A percentile compares a stretch with the other conserved stretches of the same genome.
Evolutionary conservation across 2,888 invertebrate species (phyloP).

Genomic region (Synergus laeviventris): DNA sequence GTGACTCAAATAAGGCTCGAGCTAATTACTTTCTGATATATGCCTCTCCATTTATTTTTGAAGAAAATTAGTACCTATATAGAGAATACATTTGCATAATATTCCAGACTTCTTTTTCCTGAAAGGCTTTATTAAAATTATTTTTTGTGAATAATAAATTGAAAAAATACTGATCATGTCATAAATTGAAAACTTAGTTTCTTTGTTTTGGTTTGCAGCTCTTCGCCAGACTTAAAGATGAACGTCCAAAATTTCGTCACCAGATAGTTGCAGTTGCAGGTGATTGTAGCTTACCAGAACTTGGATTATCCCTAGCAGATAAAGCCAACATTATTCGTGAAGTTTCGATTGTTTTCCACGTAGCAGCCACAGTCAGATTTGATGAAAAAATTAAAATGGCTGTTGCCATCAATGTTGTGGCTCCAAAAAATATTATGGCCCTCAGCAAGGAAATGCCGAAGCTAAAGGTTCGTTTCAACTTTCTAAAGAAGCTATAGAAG

Average conservation of each 20-base stretch:
- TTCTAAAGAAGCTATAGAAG: slow-evolving; percentile 22
- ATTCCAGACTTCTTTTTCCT: background rate
- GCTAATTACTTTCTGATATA: slow-evolving; percentile 16
- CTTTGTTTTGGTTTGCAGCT: slow-evolving; percentile 72
- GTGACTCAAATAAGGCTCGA: slow-evolving; percentile 35
- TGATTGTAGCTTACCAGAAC: slow-evolving; percentile 80
- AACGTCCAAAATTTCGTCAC: slow-evolving; percentile 81
- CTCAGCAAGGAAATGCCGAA: slow-evolving; percentile 82
- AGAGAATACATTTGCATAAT: background rate
- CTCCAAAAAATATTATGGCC: slow-evolving; percentile 81
- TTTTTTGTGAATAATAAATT: background rate
- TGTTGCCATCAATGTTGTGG: slow-evolving; percentile 85
- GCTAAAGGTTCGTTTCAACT: slow-evolving; percentile 77
- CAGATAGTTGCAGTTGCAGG: slow-evolving; percentile 79
- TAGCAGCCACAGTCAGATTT: slow-evolving; percentile 81
- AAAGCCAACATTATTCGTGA: slow-evolving; percentile 77
- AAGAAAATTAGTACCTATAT: background rate
- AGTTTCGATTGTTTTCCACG: slow-evolving; percentile 79
- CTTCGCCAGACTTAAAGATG: slow-evolving; percentile 78
- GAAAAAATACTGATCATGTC: background rate
- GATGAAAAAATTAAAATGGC: slow-evolving; percentile 86
- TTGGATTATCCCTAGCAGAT: slow-evolving; percentile 80
- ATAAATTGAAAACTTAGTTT: background rate
- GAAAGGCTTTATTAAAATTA: background rate
- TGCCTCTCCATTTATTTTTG: background rate